phyloP scores from a whole-genome alignment of 2,888 invertebrate genomes.

The Neoaliturus tenellus region DNA sequence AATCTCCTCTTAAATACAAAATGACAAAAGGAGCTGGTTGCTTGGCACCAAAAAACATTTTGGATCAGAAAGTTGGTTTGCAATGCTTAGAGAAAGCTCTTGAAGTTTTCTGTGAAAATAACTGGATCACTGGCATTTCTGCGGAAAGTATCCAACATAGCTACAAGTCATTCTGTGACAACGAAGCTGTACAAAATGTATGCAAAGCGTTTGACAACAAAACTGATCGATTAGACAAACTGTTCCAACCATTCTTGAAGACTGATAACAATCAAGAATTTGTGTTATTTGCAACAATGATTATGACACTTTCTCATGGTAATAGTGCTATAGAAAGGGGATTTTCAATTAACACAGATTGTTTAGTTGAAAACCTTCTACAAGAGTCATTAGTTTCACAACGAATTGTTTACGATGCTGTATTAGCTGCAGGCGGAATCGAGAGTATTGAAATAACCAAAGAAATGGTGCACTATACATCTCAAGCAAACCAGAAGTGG shows the following conservation, averaged over 20 bases:
- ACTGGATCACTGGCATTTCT: too few species aligned
- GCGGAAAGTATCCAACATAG: background rate
- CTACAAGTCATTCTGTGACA: background rate
- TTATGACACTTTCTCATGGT: conserved; percentile 61
- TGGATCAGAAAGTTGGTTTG: too few species aligned
- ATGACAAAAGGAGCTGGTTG: too few species aligned
- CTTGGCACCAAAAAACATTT: too few species aligned
- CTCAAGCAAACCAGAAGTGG: too few species aligned
- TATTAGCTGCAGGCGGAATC: conserved; percentile 31
- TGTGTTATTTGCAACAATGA: conserved; percentile 56
- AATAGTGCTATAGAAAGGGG: conserved; percentile 41
- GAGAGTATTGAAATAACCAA: background rate
- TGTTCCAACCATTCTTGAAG: background rate
- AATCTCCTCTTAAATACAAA: too few species aligned
- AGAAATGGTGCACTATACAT: background rate
- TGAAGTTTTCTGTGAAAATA: too few species aligned
- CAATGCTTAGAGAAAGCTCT: too few species aligned
- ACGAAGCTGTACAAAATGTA: background rate
- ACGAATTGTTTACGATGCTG: conserved; percentile 62
- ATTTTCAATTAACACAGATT: conserved; percentile 38
- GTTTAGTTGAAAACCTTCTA: conserved; percentile 58
- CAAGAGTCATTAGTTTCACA: conserved; percentile 63
- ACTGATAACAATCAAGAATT: background rate
- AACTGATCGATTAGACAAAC: background rate
- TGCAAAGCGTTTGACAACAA: background rate